A percentile compares a stretch with the other conserved stretches of the same genome.
Evolutionary conservation across 2,797 vertebrate species (phyloP).

Genomic region (Chloroceryle amazona): DNA sequence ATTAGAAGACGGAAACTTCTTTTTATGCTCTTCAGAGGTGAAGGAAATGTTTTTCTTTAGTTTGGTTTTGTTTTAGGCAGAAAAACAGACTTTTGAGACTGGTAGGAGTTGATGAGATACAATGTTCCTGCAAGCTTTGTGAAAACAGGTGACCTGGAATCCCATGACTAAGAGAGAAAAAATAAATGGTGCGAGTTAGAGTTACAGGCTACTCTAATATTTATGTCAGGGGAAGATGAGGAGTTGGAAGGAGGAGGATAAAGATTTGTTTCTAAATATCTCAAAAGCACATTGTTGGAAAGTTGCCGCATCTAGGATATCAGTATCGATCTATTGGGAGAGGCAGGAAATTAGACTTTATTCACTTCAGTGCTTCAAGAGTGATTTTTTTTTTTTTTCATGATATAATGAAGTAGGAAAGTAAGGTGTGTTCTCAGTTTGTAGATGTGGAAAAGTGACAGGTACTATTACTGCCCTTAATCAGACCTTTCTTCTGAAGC

Average conservation of each 20-base stretch:
- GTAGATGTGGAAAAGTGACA: not conserved
- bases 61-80: not conserved
- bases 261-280: not conserved
- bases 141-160: not conserved
- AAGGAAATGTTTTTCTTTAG: not conserved
- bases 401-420: not conserved
- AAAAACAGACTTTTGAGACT: not conserved
- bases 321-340: not conserved
- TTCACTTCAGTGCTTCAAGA: not conserved
- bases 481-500: not conserved
- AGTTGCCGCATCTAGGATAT: not conserved
- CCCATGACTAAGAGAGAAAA: not conserved
- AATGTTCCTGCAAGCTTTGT: not conserved
- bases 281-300: not conserved
- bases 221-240: not conserved
- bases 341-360: constrained; percentile 3
- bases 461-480: not conserved
- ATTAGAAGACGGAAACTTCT: not conserved
- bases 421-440: not conserved
- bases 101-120: not conserved
- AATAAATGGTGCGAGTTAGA: not conserved
- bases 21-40: not conserved
- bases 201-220: not conserved
- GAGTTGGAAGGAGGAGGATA: not conserved
- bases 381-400: not conserved